These are phyloP conservation scores for Gerosis bhagava DNA, from an alignment of 2,888 invertebrate species.

Conservation along the genomic window DNA sequence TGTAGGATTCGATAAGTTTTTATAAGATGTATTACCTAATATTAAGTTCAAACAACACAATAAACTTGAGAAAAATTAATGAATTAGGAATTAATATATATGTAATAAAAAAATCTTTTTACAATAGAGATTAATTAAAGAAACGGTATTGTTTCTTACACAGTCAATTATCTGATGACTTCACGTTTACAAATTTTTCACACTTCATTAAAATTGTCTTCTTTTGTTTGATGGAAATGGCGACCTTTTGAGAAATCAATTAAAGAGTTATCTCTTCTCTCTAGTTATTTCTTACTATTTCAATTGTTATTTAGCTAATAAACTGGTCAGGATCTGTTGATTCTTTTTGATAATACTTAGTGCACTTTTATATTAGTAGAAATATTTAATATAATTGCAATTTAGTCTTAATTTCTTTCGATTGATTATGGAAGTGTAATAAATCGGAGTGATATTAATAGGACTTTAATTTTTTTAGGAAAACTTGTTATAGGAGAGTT, in stretches of 20 bases:
- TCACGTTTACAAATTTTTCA: constrained; percentile 19
- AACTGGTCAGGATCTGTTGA: too few species aligned
- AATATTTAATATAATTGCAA: too few species aligned
- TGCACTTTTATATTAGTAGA: too few species aligned
- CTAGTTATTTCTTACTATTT: too few species aligned
- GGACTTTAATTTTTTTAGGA: too few species aligned
- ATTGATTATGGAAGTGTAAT: background rate
- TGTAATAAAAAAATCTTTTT: constrained; percentile 30
- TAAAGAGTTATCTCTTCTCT: too few species aligned
- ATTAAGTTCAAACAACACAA: constrained; percentile 24
- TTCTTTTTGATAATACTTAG: too few species aligned
- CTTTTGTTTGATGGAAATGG: constrained; percentile 3
- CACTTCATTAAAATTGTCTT: background rate
- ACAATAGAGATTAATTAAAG: constrained; percentile 43
- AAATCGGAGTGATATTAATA: constrained; percentile 2
- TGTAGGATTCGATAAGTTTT: constrained; percentile 8
- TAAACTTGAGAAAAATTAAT: constrained; percentile 18
- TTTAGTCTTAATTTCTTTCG: too few species aligned
- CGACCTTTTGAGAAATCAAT: constrained; percentile 26
- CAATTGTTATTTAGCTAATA: too few species aligned
- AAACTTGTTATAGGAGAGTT: constrained; percentile 15
- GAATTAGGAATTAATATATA: constrained; percentile 23
- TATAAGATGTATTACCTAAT: constrained; percentile 16
- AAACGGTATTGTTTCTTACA: constrained; percentile 41
- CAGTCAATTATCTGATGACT: constrained; percentile 47